These are phyloP conservation scores for Anguilla japonica DNA, from an alignment of 2,113 vertebrate genomes.

Conservation along the genomic window DNA sequence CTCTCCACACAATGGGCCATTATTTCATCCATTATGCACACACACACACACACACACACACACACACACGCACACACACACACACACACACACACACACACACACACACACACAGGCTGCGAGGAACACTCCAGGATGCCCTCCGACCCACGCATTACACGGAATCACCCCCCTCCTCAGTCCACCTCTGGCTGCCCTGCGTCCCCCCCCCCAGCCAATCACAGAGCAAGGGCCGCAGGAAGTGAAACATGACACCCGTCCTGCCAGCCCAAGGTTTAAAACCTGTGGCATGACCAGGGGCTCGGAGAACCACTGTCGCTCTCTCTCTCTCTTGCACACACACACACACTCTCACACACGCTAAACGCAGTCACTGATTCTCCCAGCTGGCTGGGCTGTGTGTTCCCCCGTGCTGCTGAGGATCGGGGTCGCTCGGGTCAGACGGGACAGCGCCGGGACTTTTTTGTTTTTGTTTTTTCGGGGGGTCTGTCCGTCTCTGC, in stretches of 20 bases:
- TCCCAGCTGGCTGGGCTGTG: constrained; percentile 29
- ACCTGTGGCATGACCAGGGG: constrained; percentile 52
- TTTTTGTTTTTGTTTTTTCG: constrained; percentile 24
- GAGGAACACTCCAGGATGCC: constrained; percentile 39
- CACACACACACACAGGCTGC: constrained; percentile 34
- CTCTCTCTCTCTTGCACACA: constrained; percentile 40
- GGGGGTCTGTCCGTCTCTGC: neutral
- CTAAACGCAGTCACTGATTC: neutral
- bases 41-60: constrained; percentile 31
- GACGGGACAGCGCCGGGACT: neutral
- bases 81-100: constrained; percentile 35
- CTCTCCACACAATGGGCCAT: constrained; percentile 70
- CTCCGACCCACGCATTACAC: constrained; percentile 62
- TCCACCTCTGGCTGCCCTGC: constrained; percentile 45
- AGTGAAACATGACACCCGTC: constrained; percentile 68
- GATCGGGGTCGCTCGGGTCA: constrained; percentile 42
- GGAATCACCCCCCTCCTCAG: constrained; percentile 58
- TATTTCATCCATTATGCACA: constrained; percentile 48
- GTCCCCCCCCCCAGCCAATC: constrained; percentile 55
- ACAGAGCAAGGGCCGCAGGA: constrained; percentile 53
- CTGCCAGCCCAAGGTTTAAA: constrained; percentile 57
- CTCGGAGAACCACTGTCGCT: constrained; percentile 54
- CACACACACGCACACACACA: constrained; percentile 36
- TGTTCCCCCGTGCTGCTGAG: constrained; percentile 39
- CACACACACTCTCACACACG: constrained; percentile 33